Evolutionary conservation across 1,140 invertebrate species (phyloP).

Genomic region (Bombus fervidus): DNA sequence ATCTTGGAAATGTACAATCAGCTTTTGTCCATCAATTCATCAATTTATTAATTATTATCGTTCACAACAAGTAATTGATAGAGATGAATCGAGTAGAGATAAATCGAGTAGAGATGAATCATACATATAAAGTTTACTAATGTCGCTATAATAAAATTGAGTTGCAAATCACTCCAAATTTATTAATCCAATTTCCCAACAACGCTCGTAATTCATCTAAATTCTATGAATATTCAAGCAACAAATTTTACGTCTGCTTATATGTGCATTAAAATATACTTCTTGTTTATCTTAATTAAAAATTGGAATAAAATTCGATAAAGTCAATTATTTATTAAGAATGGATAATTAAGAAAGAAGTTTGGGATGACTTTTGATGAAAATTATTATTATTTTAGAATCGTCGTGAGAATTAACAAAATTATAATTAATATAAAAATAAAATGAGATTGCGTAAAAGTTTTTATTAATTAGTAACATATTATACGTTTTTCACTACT

Average conservation of each 20-base stretch:
- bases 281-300: neutral
- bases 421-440: too few relatives aligned
- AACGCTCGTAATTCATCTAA: too few relatives aligned
- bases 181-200: neutral
- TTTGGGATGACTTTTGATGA: too few relatives aligned
- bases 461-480: too few relatives aligned
- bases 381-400: too few relatives aligned
- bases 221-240: neutral
- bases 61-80: neutral
- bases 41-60: neutral
- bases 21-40: neutral
- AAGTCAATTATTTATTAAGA: too few relatives aligned
- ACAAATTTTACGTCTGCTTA: neutral
- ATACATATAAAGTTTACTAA: neutral
- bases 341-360: too few relatives aligned
- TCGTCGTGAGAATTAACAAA: too few relatives aligned
- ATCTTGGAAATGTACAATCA: neutral
- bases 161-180: neutral
- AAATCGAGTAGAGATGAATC: neutral
- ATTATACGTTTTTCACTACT: too few relatives aligned
- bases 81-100: too few relatives aligned
- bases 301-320: neutral
- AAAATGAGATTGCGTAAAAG: too few relatives aligned
- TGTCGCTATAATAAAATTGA: neutral
- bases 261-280: neutral